Percentiles rank a stretch among this genome's conserved stretches.
Conservation (phyloP, 2,113 vertebrate species). For the Mobula birostris region DNA sequence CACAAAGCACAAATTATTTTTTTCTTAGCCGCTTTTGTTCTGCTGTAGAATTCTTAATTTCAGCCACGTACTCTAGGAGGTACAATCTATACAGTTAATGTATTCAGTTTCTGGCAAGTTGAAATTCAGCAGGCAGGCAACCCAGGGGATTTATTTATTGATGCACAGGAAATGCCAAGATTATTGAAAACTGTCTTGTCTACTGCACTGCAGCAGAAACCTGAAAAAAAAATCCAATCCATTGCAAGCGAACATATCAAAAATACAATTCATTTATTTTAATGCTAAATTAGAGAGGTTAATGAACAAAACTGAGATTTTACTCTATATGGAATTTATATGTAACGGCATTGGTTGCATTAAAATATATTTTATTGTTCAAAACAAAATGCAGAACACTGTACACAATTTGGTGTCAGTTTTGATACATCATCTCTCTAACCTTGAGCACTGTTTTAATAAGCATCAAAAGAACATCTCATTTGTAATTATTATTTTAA, state of each 20-base stretch:
- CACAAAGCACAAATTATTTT: constrained; percentile 20
- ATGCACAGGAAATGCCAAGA: constrained; percentile 38
- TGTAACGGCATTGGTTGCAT: background rate
- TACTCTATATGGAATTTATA: background rate
- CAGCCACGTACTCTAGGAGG: background rate
- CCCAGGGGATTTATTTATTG: constrained; percentile 39
- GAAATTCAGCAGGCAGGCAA: constrained; percentile 17
- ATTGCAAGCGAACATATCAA: constrained; percentile 38
- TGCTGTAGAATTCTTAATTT: constrained; percentile 19
- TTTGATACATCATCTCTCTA: background rate
- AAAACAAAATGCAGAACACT: background rate
- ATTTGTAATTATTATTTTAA: constrained; percentile 10
- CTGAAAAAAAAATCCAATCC: constrained; percentile 41
- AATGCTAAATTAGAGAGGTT: background rate
- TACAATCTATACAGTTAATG: background rate
- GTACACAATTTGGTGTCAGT: background rate
- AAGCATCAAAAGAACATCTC: background rate
- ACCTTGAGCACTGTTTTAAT: background rate
- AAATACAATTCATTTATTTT: constrained; percentile 33
- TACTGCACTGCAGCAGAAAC: constrained; percentile 38
- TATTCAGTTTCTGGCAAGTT: constrained; percentile 10
- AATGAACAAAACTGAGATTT: background rate
- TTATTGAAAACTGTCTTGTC: constrained; percentile 21
- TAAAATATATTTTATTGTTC: constrained; percentile 6
- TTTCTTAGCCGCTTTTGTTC: constrained; percentile 2